Base-by-base conservation (phyloP, 2,888 invertebrate species). In the Ditula angustiorana region DNA sequence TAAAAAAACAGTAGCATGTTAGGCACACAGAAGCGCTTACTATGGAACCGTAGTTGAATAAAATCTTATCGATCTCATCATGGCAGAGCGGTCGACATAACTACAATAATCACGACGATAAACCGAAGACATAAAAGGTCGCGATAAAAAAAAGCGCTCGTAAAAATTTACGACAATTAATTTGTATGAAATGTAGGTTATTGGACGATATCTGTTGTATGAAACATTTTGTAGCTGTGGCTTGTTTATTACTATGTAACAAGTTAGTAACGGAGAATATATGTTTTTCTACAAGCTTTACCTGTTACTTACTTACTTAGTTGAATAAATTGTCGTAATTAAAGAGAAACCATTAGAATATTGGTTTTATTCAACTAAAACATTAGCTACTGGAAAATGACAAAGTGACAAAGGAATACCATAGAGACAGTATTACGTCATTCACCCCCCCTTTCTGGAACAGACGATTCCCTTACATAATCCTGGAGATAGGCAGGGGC, bases 81-180 rank as follows among this genome's bases (percentile, higher is more conserved):
- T 28, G 28, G n/a, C n/a, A n/a, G 2, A 41, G 41, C 41, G 41
- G 46, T 46, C 23, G 46, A 33, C 33, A 53, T 33, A 35, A 62
- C 50, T 50, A 44, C 57, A 57, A 57, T 52, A 63, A 52, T 61
- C 63, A 23, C 57, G 11, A 35, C 44, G 8, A 44, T 63, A 63
- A 57, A 63, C 33, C 19, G 23, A 10, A 10, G 19, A 24, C 44
- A 52, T 63, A 63, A 63, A 63, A 63, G 41, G 41, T 44, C 16
- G 50, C 50, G 19, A 50, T 23, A 57, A 53, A 61, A 63, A 63
- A 61, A 49, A 33, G 24, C 1, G 28, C 5, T 62, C 62, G 62
- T 62, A 56, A 62, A 62, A 19, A 33, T 57, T 57, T 63, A 63
- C 49, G 56, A 52, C 33, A 47, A 23, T 63, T 50, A 57, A 57